Conservation (phyloP, 35 echinoderm and acorn worm species). For the Eucidaris tribuloides region DNA sequence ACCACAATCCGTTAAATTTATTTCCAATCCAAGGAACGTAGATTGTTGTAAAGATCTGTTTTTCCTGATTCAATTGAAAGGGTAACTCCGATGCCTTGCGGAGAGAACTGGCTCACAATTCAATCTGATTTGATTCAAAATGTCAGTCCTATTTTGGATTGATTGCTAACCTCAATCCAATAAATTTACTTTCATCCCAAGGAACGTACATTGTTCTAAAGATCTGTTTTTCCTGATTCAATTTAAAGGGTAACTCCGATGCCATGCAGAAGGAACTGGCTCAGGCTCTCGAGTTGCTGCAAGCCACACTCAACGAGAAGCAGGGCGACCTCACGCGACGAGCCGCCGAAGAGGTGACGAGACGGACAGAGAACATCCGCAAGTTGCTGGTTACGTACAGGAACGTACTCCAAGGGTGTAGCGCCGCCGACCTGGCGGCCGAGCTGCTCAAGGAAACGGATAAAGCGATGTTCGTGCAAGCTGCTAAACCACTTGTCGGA, state of each 20-base stretch:
- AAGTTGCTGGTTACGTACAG: constrained; percentile 37
- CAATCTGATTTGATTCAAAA: no score
- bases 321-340: neutral
- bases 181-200: no score
- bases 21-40: no score
- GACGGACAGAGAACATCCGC: constrained; percentile 30
- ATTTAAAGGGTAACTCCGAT: neutral
- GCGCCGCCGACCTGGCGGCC: constrained; percentile 73
- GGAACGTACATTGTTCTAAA: no score
- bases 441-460: constrained; percentile 94
- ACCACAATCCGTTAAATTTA: no score
- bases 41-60: no score
- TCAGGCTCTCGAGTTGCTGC: constrained; percentile 31
- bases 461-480: constrained; percentile 92
- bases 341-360: constrained; percentile 52
- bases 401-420: constrained; percentile 52
- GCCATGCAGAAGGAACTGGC: constrained; percentile 39
- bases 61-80: no score
- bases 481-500: constrained; percentile 78
- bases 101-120: constrained; percentile 32
- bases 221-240: no score
- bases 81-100: neutral
- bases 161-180: no score
- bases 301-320: constrained; percentile 13
- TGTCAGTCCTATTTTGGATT: no score